phyloP scores from a whole-genome alignment of 2,888 invertebrate species.

The Panopea generosa region DNA sequence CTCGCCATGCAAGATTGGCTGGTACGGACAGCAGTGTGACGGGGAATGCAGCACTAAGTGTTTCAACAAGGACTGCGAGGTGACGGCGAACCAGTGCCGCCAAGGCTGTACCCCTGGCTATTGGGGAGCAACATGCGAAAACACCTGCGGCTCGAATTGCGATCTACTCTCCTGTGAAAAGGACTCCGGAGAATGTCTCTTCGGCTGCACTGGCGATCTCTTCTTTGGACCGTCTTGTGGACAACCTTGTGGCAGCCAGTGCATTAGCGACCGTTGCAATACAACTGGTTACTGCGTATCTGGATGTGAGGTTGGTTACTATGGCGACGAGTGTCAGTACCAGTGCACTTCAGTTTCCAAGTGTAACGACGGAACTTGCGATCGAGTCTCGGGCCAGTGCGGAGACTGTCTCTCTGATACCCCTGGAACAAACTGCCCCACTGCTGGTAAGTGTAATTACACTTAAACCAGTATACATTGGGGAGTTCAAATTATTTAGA shows the following conservation, averaged over 20 bases:
- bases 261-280: conserved; percentile 33
- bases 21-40: conserved; percentile 34
- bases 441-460: conserved; percentile 46
- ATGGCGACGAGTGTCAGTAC: conserved; percentile 42
- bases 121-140: conserved; percentile 25
- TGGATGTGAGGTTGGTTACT: conserved; percentile 40
- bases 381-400: conserved; percentile 31
- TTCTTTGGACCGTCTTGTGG: conserved; percentile 33
- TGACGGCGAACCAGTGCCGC: conserved; percentile 18
- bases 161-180: conserved; percentile 27
- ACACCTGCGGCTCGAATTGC: conserved; percentile 39
- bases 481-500: too few relatives aligned
- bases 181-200: conserved; percentile 26
- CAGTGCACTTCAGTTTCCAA: conserved; percentile 18
- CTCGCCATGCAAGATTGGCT: conserved; percentile 37
- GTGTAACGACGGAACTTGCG: conserved; percentile 47
- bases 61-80: conserved; percentile 43
- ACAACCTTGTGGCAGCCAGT: conserved; percentile 32
- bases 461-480: too few relatives aligned
- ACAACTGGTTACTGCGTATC: conserved; percentile 33
- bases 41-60: conserved; percentile 40
- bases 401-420: conserved; percentile 22
- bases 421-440: conserved; percentile 41
- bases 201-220: conserved; percentile 36
- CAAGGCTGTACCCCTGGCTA: conserved; percentile 33